These are phyloP conservation scores for Callorhinus ursinus DNA, from an alignment of 2,113 vertebrate genomes.

Conservation along the genomic window DNA sequence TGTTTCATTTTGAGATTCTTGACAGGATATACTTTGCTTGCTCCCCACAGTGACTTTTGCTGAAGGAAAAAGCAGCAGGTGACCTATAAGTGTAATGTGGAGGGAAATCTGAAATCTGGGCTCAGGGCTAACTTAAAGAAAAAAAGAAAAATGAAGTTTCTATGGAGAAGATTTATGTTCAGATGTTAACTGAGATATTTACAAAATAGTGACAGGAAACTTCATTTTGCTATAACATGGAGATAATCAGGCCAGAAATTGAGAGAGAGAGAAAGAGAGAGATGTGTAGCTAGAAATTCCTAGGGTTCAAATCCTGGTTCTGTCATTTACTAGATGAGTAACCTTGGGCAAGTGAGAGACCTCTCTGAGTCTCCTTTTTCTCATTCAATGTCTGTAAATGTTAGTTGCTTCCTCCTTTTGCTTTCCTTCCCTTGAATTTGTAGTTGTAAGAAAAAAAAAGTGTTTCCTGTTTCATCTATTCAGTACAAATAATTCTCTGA, in stretches of 20 bases:
- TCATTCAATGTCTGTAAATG: neutral
- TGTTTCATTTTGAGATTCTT: neutral
- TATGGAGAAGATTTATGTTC: neutral
- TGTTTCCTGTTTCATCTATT: neutral
- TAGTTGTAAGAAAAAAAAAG: neutral
- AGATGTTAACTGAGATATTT: neutral
- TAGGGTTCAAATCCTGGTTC: neutral
- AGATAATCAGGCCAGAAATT: neutral
- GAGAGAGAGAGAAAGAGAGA: accelerated
- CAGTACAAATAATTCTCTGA: neutral
- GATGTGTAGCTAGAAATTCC: neutral
- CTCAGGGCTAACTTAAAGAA: neutral
- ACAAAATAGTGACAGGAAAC: neutral
- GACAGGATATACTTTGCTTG: neutral
- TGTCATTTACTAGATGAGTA: neutral
- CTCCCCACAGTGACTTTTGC: neutral
- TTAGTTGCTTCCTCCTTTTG: neutral
- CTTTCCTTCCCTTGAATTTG: neutral
- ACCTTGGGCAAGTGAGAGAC: neutral
- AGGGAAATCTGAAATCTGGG: neutral
- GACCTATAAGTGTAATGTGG: neutral
- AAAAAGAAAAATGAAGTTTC: neutral
- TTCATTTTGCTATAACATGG: neutral
- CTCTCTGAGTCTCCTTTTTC: neutral
- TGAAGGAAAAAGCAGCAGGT: neutral